Base-by-base conservation (phyloP, 2,888 invertebrate genomes). In the Spodoptera exigua region DNA sequence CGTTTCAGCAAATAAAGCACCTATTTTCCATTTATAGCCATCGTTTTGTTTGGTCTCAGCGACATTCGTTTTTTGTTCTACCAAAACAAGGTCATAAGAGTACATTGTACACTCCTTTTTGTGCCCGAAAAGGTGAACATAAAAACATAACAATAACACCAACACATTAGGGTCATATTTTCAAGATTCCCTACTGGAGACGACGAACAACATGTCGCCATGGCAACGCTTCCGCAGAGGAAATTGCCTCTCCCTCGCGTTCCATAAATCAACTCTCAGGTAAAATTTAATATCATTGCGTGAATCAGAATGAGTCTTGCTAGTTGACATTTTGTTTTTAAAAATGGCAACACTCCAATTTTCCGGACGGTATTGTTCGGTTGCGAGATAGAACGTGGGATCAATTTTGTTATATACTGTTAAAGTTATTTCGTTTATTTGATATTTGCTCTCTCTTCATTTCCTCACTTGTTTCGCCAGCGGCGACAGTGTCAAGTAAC, bases 241-340 rank as follows among this genome's bases (percentile, higher is more conserved):
- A 92, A 91, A 91, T 91, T 91, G 86, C 90, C 84, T 81, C 86
- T 86, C 86, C 83, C 86, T 78, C 79, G 80, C 79, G 81, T 80
- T 80, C 81, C 87, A 89, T 91, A 91, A 90, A 89, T 91, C 90
- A 89, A 82, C 76, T 82, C 80, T 73, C 85, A 90, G 89, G 89
- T 90, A 86, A 87, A 88, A 86, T 89, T 89, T 89, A 88, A 90
- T 88, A 89, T 87, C 83, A 86, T 84, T 83, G 81, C 82, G 78
- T 74, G 80, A 84, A 82, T 85, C 82, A 80, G 69, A 56, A 66
- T 65, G 64, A 64, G 58, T 68, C 69, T 72, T 65, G 56, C 53
- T 71, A 69, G 62, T 61, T 74, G 73, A 73, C 68, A 76, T 79
- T 77, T 74, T 78, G 60, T 79, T 78, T 74, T 70, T 73, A 70